Base-by-base conservation (phyloP, 2,797 vertebrate species). In the Erpetoichthys calabaricus region DNA sequence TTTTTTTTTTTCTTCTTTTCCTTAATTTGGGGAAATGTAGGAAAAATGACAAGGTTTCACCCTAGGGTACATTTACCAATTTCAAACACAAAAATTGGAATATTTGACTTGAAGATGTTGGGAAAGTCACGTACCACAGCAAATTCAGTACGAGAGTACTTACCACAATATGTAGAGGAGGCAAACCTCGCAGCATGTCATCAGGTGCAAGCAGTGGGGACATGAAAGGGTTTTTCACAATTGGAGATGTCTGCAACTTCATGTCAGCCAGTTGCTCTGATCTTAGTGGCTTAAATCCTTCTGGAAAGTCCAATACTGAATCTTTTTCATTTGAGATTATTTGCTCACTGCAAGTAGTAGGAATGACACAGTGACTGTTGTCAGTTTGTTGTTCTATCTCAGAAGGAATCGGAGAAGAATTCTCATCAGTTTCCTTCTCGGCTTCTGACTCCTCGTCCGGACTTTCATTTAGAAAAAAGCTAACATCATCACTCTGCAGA, bases 141-240 rank as follows among this genome's bases (percentile, higher is more conserved):
- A 41, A 49, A 49, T 3, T 6, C 47, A 49, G 47, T 1, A 6
- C 3, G 6, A 6, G 46, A 5, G 6, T 3, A 1, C 82, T 79
- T 64, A 85, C 83, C 80, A 85, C 83, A 5, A 81, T 74, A 69
- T 91, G 88, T 42, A 92, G 5, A 1, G 90, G 89, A 0, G 91
- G 90, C 50, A 96, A 77, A 3, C 80, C 86, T 65, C 68, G 85
- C 50, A 96, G 76, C 90, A 94, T 86, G 67, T 64, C 76, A 62
- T 94, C 90, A 0, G 91, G 88, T 3, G 92, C 92, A 74, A 96
- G 79, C 57, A 96, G 81, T 0, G 92, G 92, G 0, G 92, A 96
- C 83, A 92, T 90, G 76, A 85, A 93, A 45, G 92, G 92, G 71
- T 94, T 90, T 63, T 83, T 83, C 64, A 84, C 75, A 54, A 94